These are phyloP conservation scores for Cephus pygmeus DNA, from an alignment of 2,888 invertebrate species.

Conservation along the genomic window DNA sequence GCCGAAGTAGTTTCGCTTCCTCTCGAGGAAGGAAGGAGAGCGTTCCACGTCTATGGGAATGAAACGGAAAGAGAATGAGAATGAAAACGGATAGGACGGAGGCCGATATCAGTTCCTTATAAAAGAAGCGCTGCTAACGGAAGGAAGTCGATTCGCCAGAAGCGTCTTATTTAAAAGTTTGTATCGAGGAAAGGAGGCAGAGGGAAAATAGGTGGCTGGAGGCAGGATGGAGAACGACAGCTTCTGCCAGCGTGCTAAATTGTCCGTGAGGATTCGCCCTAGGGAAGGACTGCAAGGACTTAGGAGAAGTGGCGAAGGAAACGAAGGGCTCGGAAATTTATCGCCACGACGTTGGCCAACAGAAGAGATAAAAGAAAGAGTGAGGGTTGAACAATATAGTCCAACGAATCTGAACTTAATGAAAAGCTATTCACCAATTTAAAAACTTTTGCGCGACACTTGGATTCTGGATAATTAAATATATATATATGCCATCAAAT, in stretches of 20 bases:
- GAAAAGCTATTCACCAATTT: conserved; percentile 56
- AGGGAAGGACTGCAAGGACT: conserved; percentile 31
- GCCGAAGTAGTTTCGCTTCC: background rate
- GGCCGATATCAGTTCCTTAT: conserved; percentile 30
- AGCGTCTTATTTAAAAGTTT: conserved; percentile 63
- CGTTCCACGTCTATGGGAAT: background rate
- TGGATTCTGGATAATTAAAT: too few relatives aligned
- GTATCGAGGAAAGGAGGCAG: conserved; percentile 45
- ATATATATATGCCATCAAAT: too few relatives aligned
- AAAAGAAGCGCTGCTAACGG: conserved; percentile 45
- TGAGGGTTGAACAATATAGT: conserved; percentile 18
- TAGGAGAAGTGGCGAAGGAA: conserved; percentile 30
- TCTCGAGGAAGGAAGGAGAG: background rate
- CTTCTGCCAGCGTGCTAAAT: conserved; percentile 45
- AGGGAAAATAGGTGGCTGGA: conserved; percentile 22
- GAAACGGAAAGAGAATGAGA: conserved; percentile 10
- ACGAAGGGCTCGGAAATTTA: conserved; percentile 41
- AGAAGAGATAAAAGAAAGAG: conserved; percentile 30
- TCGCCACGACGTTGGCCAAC: conserved; percentile 27
- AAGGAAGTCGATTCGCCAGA: conserved; percentile 56
- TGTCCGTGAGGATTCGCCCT: conserved; percentile 44
- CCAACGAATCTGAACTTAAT: conserved; percentile 53
- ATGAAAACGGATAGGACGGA: conserved; percentile 16
- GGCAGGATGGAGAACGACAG: conserved; percentile 12
- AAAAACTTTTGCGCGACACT: too few relatives aligned